Evolutionary conservation across 1,140 invertebrate species (phyloP), one percentile per base, ranked within the genome.

Genomic region (Scaptomyza graminum): DNA sequence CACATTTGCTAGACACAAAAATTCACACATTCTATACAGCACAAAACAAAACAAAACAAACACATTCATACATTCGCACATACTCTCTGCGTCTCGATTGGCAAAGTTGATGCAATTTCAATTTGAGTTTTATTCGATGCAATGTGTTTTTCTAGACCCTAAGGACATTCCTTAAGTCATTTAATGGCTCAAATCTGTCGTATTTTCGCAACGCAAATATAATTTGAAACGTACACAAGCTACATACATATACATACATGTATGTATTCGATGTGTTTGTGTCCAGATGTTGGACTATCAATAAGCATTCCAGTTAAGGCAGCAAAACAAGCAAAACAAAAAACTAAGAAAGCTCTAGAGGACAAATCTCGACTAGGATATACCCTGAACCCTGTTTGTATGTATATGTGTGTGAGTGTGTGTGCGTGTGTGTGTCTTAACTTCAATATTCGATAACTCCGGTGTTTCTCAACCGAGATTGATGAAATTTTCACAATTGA

Each of bases 31-130:
- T 13, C 37, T n/a, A n/a, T 31, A 22, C 4, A 3, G 3, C 3
- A 22, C 18, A 22, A 3, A 22, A 3, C 8, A n/a, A n/a, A n/a
- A 37, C 34, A 37, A 37, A 12, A 12, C 37, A 4, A 41, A 41
- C 28, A 12, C 28, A 16, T 25, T 49, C 8, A 18, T 16, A 39
- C 11, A 41, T 15, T 16, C 13, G 11, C 16, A 59, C 13, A 28
- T 43, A 44, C 18, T 25, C 51, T 37, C 41, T 16, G 43, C 15
- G 34, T 43, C 44, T 62, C 31, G 31, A 34, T 65, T 68, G 66
- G 39, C 57, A 68, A 59, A 68, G n/a, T 62, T 71, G 62, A 66
- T 59, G 50, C 63, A 67, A 67, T 72, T 72, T 60, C 69, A 60
- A 66, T 72, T 67, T 64, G 47, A 59, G 37, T 59, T 66, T 59